A percentile compares a stretch with the other conserved stretches of the same genome.
phyloP scores from a whole-genome alignment of 2,113 vertebrate species.

The Labeo rohita region DNA sequence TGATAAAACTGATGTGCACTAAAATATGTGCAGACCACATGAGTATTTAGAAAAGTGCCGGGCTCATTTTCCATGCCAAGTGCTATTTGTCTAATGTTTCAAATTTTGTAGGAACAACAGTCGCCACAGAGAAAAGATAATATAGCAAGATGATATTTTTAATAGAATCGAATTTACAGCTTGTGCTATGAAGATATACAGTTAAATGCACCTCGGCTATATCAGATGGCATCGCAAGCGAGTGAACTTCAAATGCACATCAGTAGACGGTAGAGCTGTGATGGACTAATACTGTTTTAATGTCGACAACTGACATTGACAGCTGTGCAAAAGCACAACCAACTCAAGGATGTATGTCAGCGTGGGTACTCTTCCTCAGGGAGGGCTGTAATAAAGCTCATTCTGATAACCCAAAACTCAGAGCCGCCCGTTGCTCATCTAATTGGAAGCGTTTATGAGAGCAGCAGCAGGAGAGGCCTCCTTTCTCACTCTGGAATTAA shows the following conservation, averaged over 20 bases:
- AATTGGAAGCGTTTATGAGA: conserved; percentile 42
- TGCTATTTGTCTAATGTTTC: not conserved
- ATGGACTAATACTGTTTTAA: not conserved
- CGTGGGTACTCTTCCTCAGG: conserved; percentile 36
- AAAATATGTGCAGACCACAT: not conserved
- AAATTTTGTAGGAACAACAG: not conserved
- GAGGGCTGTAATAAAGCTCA: conserved; percentile 33
- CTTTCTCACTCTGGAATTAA: conserved; percentile 5
- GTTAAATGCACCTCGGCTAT: not conserved
- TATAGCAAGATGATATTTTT: not conserved
- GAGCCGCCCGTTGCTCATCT: conserved; percentile 40
- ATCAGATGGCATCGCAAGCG: not conserved
- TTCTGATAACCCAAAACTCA: conserved; percentile 36
- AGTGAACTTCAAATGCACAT: not conserved
- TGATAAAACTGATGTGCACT: not conserved
- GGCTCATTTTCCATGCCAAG: not conserved
- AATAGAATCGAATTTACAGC: not conserved
- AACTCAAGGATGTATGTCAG: conserved; percentile 36
- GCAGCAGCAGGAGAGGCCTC: conserved; percentile 4
- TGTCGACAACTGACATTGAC: not conserved
- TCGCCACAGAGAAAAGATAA: not conserved
- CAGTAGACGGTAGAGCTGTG: not conserved
- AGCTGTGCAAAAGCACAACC: not conserved
- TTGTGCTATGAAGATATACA: conserved; percentile 7
- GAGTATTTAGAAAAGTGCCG: not conserved